Percentiles rank a stretch among this genome's conserved stretches.
Evolutionary conservation across 64 coral and sea anemone species (phyloP).

Genomic region (Montipora capricornis): DNA sequence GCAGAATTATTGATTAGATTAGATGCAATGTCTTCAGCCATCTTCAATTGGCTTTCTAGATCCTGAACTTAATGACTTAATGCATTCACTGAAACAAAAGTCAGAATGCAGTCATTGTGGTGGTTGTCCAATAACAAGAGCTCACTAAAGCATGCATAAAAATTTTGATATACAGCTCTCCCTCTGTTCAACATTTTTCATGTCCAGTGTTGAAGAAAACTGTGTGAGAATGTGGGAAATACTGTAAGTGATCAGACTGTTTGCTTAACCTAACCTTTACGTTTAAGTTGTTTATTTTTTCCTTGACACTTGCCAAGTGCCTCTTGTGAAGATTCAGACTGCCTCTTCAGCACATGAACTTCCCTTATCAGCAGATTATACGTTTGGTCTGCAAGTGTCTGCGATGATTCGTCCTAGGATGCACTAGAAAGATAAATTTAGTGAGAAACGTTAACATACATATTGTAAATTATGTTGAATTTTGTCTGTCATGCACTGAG

Average conservation of each 20-base stretch:
- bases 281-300: slow-evolving; percentile 27
- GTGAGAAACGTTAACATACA: not conserved
- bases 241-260: not conserved
- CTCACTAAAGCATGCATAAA: not conserved
- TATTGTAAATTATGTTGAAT: not conserved
- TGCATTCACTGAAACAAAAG: not conserved
- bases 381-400: not conserved
- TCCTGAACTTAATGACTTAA: not conserved
- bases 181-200: not conserved
- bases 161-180: not conserved
- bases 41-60: not conserved
- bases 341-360: not conserved
- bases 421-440: not conserved
- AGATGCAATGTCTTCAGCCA: not conserved
- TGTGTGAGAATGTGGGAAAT: not conserved
- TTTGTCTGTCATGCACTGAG: not conserved
- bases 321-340: slow-evolving; percentile 4
- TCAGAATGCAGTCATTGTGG: not conserved
- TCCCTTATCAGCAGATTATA: slow-evolving; percentile 19
- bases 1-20: not conserved
- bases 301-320: slow-evolving; percentile 30
- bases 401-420: not conserved
- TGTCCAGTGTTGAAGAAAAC: too few relatives aligned
- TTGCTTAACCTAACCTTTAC: not conserved
- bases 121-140: not conserved